phyloP scores from a whole-genome alignment of 2,113 vertebrate genomes.

The Sialia sialis region DNA sequence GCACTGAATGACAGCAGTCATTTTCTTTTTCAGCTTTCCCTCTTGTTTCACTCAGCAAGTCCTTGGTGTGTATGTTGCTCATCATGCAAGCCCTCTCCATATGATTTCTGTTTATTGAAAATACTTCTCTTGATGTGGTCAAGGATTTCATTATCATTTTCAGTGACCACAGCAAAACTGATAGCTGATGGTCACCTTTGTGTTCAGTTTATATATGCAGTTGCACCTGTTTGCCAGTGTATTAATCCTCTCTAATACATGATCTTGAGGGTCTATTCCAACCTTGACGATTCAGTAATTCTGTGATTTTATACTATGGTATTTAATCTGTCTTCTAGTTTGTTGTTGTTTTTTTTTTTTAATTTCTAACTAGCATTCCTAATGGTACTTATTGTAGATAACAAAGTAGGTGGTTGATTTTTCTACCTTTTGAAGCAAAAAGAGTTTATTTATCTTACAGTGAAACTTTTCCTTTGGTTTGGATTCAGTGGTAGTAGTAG shows the following conservation, averaged over 20 bases:
- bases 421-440: not conserved
- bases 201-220: not conserved
- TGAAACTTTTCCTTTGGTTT: not conserved
- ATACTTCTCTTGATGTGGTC: not conserved
- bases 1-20: not conserved
- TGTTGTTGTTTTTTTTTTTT: too few relatives aligned
- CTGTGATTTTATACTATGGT: not conserved
- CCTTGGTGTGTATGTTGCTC: fast-evolving
- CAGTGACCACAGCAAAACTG: not conserved
- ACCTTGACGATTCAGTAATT: not conserved
- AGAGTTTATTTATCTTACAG: not conserved
- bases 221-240: not conserved
- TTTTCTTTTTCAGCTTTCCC: not conserved
- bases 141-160: not conserved
- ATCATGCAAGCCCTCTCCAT: fast-evolving
- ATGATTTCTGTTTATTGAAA: not conserved
- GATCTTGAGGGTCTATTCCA: not conserved
- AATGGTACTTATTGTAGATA: not conserved
- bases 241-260: not conserved
- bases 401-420: not conserved
- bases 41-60: not conserved
- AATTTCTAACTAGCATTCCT: not conserved
- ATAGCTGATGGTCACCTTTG: not conserved
- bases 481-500: not conserved
- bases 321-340: not conserved